Evolutionary conservation across 2,797 vertebrate genomes (phyloP), one percentile per base, ranked within the genome.

Genomic region (Pseudomugil tenellus): DNA sequence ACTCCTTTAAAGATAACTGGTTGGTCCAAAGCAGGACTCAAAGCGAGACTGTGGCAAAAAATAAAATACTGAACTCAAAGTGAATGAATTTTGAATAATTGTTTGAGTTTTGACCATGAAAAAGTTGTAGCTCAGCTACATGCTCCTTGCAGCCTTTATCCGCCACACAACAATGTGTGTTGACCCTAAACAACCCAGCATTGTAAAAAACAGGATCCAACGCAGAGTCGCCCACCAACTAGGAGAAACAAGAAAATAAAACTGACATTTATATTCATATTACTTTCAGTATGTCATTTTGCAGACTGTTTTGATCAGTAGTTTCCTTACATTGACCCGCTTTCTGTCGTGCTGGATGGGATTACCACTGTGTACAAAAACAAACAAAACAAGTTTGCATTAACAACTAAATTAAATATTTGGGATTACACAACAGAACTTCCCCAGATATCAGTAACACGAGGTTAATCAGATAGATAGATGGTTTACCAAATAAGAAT

Each of bases 221-320:
- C 92, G 87, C 6, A 92, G 85, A 76, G 8, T 46, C 3, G 1
- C n/a, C 92, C 92, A 93, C 67, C 72, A 88, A 14, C 89, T 89
- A 25, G 3, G 23, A 46, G 14, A 25, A 39, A 64, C 13, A 43
- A 11, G 37, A 19, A 58, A 35, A 63, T 16, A 1, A 43, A 37
- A 26, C 56, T 0, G 41, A 9, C 52, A 11, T 63, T 57, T 16
- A 63, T n/a, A 23, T 55, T n/a, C 14, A 6, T 17, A 19, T 1
- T 35, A 48, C 59, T 31, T 29, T 28, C 12, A 25, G 12, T 37
- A 29, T 43, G 16, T 46, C n/a, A 37, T 2, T 54, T 13, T 56
- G 31, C 0, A 2, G 32, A 9, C 35, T 13, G 49, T 26, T 25
- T 25, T 0, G 10, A 32, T 37, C 8, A 14, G 14, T 34, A 51